phyloP scores from a whole-genome alignment of 30 jellyfish, hydroid and myxozoan species.

The Chironex yamaguchii region DNA sequence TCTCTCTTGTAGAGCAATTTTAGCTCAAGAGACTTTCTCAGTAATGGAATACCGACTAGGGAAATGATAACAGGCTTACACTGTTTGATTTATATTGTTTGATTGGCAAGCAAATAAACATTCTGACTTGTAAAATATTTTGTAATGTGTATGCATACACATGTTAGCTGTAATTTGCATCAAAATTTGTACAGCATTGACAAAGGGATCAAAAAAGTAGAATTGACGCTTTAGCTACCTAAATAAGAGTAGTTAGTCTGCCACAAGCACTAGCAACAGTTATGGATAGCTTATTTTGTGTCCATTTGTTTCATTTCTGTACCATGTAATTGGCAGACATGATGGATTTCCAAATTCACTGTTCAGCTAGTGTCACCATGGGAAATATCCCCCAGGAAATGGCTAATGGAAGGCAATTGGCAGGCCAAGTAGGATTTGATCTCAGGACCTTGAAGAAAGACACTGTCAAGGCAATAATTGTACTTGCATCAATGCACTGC shows the following conservation, averaged over 20 bases:
- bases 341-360: slow-evolving; percentile 19
- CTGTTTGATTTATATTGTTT: slow-evolving; percentile 5
- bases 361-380: slow-evolving; percentile 27
- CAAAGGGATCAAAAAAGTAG: slow-evolving; percentile 24
- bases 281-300: slow-evolving; percentile 43
- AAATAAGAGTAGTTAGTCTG: slow-evolving; percentile 49
- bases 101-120: slow-evolving; percentile 10
- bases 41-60: background rate
- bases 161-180: no score
- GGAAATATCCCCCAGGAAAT: background rate
- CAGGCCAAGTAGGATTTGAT: no score
- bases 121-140: no score
- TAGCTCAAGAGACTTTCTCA: background rate
- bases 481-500: no score
- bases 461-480: no score
- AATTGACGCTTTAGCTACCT: background rate
- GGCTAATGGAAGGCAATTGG: slow-evolving; percentile 44
- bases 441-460: no score
- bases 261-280: slow-evolving; percentile 38
- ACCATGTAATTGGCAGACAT: slow-evolving; percentile 31
- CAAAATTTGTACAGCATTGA: slow-evolving; percentile 7
- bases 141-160: no score
- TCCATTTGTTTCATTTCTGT: slow-evolving; percentile 11
- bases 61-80: slow-evolving; percentile 39
- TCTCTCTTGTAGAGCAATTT: slow-evolving; percentile 20